Percentiles rank a stretch among this genome's conserved stretches.
Conservation (phyloP, 2,797 vertebrate genomes). For the Thaleichthys pacificus region DNA sequence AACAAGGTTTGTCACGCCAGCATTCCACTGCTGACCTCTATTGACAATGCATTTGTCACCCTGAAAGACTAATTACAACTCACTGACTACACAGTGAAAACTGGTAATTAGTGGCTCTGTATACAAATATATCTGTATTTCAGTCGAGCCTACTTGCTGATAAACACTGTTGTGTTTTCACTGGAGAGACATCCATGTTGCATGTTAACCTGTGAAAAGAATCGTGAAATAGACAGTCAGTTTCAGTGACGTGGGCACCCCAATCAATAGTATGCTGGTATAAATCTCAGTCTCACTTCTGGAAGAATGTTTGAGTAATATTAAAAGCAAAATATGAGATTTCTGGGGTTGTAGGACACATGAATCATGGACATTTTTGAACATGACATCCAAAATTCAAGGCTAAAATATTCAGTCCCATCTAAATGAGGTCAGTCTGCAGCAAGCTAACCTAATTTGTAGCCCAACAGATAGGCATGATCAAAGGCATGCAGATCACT, state of each 20-base stretch:
- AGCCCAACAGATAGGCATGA: slow-evolving; percentile 2
- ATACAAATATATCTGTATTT: background rate
- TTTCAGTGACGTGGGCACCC: background rate
- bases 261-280: background rate
- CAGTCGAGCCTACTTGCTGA: background rate
- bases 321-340: background rate
- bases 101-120: background rate
- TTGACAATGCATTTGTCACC: background rate
- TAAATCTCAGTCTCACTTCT: background rate
- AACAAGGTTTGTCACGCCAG: background rate
- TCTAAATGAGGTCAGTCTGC: slow-evolving; percentile 11
- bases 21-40: background rate
- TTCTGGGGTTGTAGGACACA: background rate
- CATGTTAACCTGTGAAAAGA: background rate
- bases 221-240: background rate
- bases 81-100: background rate
- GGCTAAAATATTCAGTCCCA: background rate
- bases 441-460: slow-evolving; percentile 2
- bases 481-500: slow-evolving; percentile 1
- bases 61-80: background rate
- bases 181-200: background rate
- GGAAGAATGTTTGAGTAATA: background rate
- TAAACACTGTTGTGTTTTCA: background rate
- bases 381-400: slow-evolving; percentile 2
- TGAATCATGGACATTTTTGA: background rate